phyloP scores from a whole-genome alignment of 1,140 invertebrate species.

The Goniozus legneri region DNA sequence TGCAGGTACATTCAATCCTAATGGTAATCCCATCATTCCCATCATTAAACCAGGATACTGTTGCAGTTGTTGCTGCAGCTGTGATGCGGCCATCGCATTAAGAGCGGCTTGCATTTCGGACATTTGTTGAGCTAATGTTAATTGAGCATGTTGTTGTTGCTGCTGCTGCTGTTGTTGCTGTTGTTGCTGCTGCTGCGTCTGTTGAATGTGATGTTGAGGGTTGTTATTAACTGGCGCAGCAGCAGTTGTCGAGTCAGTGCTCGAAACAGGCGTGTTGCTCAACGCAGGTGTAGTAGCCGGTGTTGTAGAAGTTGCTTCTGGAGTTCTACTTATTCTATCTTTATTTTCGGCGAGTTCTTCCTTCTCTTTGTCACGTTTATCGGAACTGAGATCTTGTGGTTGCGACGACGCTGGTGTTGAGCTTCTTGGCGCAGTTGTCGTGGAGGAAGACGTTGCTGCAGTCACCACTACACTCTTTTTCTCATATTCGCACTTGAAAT shows the following conservation, averaged over 20 bases:
- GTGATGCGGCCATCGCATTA: slow-evolving; percentile 75
- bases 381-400: slow-evolving; percentile 41
- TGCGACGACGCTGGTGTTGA: slow-evolving; percentile 52
- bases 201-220: slow-evolving; percentile 47
- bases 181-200: slow-evolving; percentile 36
- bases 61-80: slow-evolving; percentile 79
- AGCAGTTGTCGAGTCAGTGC: slow-evolving; percentile 59
- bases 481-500: slow-evolving; percentile 82
- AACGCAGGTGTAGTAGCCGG: slow-evolving; percentile 65
- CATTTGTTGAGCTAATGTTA: slow-evolving; percentile 73
- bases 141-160: slow-evolving; percentile 48
- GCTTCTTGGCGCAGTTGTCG: slow-evolving; percentile 59
- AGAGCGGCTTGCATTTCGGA: slow-evolving; percentile 82
- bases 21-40: slow-evolving; percentile 75
- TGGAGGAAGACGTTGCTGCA: slow-evolving; percentile 58
- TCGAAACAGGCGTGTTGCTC: slow-evolving; percentile 57
- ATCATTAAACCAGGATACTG: slow-evolving; percentile 55
- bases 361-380: slow-evolving; percentile 55
- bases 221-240: slow-evolving; percentile 50
- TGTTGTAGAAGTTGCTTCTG: slow-evolving; percentile 59
- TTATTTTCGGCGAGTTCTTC: slow-evolving; percentile 55
- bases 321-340: slow-evolving; percentile 47
- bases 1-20: slow-evolving; percentile 80
- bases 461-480: slow-evolving; percentile 73
- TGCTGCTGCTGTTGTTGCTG: slow-evolving; percentile 33